Evolutionary conservation across 1,140 invertebrate genomes (phyloP).

Genomic region (Mactra quadrangularis): DNA sequence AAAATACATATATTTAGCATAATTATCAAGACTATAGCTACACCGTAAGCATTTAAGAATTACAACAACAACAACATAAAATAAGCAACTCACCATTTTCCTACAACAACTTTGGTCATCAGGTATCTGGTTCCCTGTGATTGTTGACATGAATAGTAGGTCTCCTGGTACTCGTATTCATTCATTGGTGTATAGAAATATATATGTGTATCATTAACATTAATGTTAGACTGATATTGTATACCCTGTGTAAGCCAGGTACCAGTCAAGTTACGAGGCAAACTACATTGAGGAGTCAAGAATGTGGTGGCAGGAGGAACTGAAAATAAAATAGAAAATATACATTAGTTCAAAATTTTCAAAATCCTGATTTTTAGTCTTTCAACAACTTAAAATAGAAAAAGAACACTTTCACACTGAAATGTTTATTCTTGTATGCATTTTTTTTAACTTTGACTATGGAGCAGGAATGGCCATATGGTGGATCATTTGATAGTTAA

Average conservation of each 20-base stretch:
- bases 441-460: too few relatives aligned
- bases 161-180: slow-evolving; percentile 88
- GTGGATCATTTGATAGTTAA: too few relatives aligned
- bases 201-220: slow-evolving; percentile 98
- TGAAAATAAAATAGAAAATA: slow-evolving; percentile 36
- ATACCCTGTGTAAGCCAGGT: slow-evolving; percentile 97
- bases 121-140: slow-evolving; percentile 94
- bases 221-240: slow-evolving; percentile 91
- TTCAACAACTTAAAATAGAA: too few relatives aligned
- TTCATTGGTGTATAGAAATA: slow-evolving; percentile 96
- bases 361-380: too few relatives aligned
- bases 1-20: too few relatives aligned
- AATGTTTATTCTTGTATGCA: too few relatives aligned
- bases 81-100: slow-evolving; percentile 95
- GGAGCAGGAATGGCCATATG: too few relatives aligned
- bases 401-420: too few relatives aligned
- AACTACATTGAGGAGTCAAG: slow-evolving; percentile 94
- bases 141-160: slow-evolving; percentile 96
- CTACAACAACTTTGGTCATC: slow-evolving; percentile 97
- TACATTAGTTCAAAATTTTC: background rate
- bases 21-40: too few relatives aligned
- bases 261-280: slow-evolving; percentile 97
- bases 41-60: too few relatives aligned
- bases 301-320: slow-evolving; percentile 72
- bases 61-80: too few relatives aligned